Base-by-base conservation (phyloP, 2,797 vertebrate species). In the Siniperca scherzeri region DNA sequence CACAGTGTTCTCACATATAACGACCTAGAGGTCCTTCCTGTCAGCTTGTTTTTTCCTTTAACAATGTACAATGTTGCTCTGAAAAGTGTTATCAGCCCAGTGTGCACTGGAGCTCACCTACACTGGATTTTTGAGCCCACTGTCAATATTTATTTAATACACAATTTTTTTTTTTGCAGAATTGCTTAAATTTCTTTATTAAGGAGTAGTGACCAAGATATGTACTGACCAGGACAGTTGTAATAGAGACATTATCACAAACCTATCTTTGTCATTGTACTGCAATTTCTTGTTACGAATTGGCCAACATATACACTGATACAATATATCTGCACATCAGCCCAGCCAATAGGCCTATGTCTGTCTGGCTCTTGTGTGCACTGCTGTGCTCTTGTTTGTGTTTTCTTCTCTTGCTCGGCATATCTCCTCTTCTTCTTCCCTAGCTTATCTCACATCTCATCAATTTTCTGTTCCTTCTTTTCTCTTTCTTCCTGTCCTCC, bases 1-100 rank as follows among this genome's bases (percentile, higher is more conserved):
- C 74, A 71, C 69, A 69, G 9, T 67, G 83, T 85, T 90, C 84
- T 72, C 82, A 85, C 83, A 61, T 67, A 42, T 40, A 52, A 80
- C 52, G 22, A 73, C 74, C 38, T 60, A 19, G 1, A 71, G 53
- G 73, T 64, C n/a, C 30, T 72, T 74, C 19, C 22, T 82, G 12
- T 69, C 36, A 42, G 57, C 55, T 22, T 57, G 57, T 38, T 38
- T 70, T 56, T 46, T 36, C 19, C 22, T 2, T 36, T 36, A 36
- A 36, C 36, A 36, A 36, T 36, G 36, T 36, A 36, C 36, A 36
- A 36, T 36, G 36, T 36, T 36, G 5, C 36, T 36, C 7, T 36
- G 36, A 36, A 36, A 36, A 36, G 3, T 36, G 36, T 36, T 36
- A 36, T 36, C 7, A 36, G 36, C 7, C 36, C 36, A 36, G 36